Conservation (phyloP, 2,797 vertebrate species). For the Danio choprae region DNA sequence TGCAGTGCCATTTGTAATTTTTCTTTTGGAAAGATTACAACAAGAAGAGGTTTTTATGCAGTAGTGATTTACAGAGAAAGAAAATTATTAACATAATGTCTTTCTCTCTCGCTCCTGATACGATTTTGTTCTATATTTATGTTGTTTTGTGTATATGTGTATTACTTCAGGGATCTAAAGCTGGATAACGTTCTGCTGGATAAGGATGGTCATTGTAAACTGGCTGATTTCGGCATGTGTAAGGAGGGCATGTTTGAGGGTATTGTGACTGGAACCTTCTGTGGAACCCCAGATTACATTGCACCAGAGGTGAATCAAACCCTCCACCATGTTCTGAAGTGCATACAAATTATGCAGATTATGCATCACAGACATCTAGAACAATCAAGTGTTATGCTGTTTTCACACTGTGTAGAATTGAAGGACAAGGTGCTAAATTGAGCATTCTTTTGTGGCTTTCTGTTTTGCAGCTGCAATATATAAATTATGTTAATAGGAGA, state of each 20-base stretch:
- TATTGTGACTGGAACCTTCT: conserved; percentile 91
- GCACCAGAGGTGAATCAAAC: conserved; percentile 89
- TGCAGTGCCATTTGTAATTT: conserved; percentile 2
- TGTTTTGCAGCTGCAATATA: neutral
- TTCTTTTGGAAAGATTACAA: neutral
- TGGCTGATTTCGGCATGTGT: conserved; percentile 99
- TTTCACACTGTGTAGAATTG: neutral
- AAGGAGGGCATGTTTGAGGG: conserved; percentile 93
- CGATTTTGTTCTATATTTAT: neutral
- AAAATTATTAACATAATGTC: neutral
- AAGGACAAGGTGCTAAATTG: neutral
- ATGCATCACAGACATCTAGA: conserved; percentile 1
- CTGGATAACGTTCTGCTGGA: conserved; percentile 96
- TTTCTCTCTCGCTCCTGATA: neutral
- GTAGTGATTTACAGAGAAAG: neutral
- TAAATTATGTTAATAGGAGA: no score
- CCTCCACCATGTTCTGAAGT: neutral
- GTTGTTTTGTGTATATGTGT: conserved; percentile 18
- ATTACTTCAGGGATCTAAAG: conserved; percentile 89
- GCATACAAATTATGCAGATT: neutral
- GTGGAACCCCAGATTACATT: conserved; percentile 97
- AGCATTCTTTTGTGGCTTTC: no score
- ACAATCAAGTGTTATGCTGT: neutral
- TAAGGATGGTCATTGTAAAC: conserved; percentile 96
- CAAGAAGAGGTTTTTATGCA: neutral